phyloP scores from a whole-genome alignment of 2,113 vertebrate species.

The Pan troglodytes region NHGRI_mPanTro3-v2.1_pri NC_072401.2:42970001-42970500 shows the following conservation, averaged over 20 bases:
- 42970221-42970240: neutral
- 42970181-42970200: neutral
- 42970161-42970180: neutral
- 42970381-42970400: neutral
- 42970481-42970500: constrained; percentile 11
- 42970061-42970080: neutral
- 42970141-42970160: neutral
- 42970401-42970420: neutral
- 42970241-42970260: neutral
- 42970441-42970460: neutral
- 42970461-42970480: constrained; percentile 33
- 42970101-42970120: neutral
- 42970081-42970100: neutral
- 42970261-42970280: neutral
- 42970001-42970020: neutral
- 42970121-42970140: neutral
- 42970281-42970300: neutral
- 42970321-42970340: neutral
- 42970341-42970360: neutral
- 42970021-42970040: neutral
- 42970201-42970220: neutral
- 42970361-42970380: neutral
- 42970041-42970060: neutral
- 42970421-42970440: constrained; percentile 12
- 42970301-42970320: neutral